Evolutionary conservation across 2,797 vertebrate genomes (phyloP).

Genomic region (Arnoldichthys spilopterus): DNA sequence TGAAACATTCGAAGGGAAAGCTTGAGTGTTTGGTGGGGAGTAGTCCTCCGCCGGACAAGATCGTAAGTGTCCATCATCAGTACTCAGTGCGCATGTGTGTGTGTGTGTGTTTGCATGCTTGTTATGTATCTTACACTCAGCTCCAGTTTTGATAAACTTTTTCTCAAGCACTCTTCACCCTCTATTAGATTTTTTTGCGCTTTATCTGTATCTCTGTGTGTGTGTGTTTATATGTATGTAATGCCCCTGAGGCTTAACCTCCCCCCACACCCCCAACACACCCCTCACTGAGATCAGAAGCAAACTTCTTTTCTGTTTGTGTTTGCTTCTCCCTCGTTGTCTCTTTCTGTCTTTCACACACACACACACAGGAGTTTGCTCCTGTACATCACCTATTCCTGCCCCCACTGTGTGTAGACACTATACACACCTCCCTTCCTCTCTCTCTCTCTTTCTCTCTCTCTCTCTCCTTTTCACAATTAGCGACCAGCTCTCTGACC

Average conservation of each 20-base stretch:
- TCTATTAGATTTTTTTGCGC: no score
- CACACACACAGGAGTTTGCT: slow-evolving; percentile 59
- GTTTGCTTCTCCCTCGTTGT: background rate
- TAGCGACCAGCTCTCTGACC: slow-evolving; percentile 74
- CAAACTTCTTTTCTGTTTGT: background rate
- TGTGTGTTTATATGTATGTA: background rate
- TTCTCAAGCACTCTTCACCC: slow-evolving; percentile 17
- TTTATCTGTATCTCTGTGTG: background rate
- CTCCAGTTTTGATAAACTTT: slow-evolving; percentile 38
- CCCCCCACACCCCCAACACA: no score
- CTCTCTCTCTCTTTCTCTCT: slow-evolving; percentile 19
- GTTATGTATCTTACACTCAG: slow-evolving; percentile 23
- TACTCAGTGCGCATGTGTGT: slow-evolving; percentile 39
- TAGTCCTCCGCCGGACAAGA: slow-evolving; percentile 86
- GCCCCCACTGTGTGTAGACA: slow-evolving; percentile 41
- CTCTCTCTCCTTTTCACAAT: slow-evolving; percentile 69
- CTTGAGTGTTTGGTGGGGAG: slow-evolving; percentile 88
- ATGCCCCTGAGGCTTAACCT: background rate
- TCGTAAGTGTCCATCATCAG: slow-evolving; percentile 80
- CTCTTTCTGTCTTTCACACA: slow-evolving; percentile 35
- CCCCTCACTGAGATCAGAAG: slow-evolving; percentile 26
- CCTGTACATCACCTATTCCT: slow-evolving; percentile 41
- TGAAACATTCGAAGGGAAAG: slow-evolving; percentile 86
- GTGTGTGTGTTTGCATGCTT: slow-evolving; percentile 38
- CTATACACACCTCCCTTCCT: slow-evolving; percentile 44